A percentile compares a stretch with the other conserved stretches of the same genome.
Evolutionary conservation across 2,888 invertebrate genomes (phyloP).

Genomic region (Odontocerum albicorne): DNA sequence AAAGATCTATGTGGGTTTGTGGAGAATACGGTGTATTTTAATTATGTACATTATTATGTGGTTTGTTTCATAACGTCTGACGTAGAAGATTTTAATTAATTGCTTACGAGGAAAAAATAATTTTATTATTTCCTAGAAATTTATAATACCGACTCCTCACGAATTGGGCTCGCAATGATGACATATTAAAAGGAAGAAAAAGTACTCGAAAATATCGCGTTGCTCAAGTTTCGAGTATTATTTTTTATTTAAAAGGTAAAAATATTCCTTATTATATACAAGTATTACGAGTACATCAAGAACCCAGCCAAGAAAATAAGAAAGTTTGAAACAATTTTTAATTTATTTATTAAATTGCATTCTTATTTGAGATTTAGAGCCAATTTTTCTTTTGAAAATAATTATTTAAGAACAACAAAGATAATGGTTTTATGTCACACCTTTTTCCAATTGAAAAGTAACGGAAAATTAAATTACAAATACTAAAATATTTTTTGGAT

Average conservation of each 20-base stretch:
- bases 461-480: no score
- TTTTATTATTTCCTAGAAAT: background rate
- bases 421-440: no score
- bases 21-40: constrained; percentile 1
- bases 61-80: background rate
- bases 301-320: no score
- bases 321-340: no score
- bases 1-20: constrained; percentile 9
- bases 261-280: background rate
- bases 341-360: no score
- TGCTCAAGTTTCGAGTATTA: background rate
- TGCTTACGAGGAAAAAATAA: background rate
- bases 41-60: background rate
- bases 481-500: no score
- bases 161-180: background rate
- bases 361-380: no score
- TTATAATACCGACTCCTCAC: background rate
- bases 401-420: no score
- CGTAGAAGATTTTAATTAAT: constrained; percentile 9
- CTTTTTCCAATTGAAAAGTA: no score
- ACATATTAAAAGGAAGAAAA: background rate
- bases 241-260: background rate
- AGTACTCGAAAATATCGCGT: background rate
- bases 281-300: no score
- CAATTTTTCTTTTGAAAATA: no score